phyloP scores from a whole-genome alignment of 2,888 invertebrate genomes.

The Zonitis immaculata region DNA sequence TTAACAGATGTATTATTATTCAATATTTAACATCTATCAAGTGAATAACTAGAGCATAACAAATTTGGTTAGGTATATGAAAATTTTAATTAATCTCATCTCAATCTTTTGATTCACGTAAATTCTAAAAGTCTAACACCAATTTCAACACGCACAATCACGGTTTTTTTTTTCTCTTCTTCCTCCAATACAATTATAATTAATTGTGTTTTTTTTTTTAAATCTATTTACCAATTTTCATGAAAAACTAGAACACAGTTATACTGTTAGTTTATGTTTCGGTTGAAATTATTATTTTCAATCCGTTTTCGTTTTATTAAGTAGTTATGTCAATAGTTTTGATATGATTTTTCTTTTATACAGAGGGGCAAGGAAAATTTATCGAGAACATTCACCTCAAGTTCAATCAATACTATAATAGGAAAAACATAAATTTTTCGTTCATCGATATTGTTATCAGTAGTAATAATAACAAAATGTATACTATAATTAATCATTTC shows the following conservation, averaged over 20 bases:
- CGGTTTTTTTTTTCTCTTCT: too few relatives aligned
- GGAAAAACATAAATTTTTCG: background rate
- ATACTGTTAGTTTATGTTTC: background rate
- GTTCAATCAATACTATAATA: background rate
- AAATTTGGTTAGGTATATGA: constrained; percentile 14
- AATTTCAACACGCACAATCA: too few relatives aligned
- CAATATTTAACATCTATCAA: too few relatives aligned
- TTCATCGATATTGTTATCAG: background rate
- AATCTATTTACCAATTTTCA: background rate
- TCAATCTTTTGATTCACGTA: too few relatives aligned
- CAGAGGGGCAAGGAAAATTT: background rate
- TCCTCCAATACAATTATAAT: too few relatives aligned
- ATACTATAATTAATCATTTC: background rate
- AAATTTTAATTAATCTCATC: constrained; percentile 17
- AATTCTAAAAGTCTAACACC: too few relatives aligned
- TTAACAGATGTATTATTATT: too few relatives aligned
- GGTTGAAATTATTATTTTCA: background rate
- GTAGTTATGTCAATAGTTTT: background rate
- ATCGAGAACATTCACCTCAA: background rate
- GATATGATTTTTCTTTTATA: background rate
- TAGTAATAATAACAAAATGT: background rate
- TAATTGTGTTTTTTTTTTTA: too few relatives aligned
- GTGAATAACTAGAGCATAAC: constrained; percentile 12
- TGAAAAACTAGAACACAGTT: background rate
- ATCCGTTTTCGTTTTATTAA: background rate